Evolutionary conservation across 2,113 vertebrate genomes (phyloP), one percentile per base, ranked within the genome.

Genomic region (Ammodytes marinus): DNA sequence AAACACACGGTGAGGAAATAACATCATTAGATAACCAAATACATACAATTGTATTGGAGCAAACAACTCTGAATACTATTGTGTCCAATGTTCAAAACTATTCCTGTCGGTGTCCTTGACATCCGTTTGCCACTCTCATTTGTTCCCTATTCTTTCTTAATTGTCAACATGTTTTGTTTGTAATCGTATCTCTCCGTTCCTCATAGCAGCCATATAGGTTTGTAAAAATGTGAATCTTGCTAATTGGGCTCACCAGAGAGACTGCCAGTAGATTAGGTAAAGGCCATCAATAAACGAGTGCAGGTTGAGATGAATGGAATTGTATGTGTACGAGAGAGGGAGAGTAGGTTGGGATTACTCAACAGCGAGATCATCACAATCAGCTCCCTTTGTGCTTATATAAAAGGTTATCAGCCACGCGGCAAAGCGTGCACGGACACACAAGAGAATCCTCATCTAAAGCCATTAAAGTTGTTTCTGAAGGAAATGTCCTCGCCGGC

Each of bases 391-490:
- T 88, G 80, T 86, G 76, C 63, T 39, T 40, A 71, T 84, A 77
- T 69, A 83, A 82, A 92, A 88, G 85, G 85, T 90, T 88, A 85
- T 82, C 68, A 79, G 73, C 59, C 74, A 49, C 0, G 49, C 65
- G 69, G 37, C 47, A 11, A 45, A 39, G 17, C 1, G 4, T 8
- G 7, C 50, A 35, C 66, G 37, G 27, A 69, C 45, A 45, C 37
- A 54, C 58, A 66, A 50, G 79, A 27, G 8, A 19, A 35, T 77
- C 55, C 74, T 84, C 60, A 77, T 83, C 87, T 86, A 77, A 83
- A 89, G 87, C 80, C 79, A 90, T 93, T 92, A 87, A 87, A 90
- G 74, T 88, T 88, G 66, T 88, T 89, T 92, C 59, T 80, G 70
- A 65, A 42, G 77, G 58, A 87, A 76, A 60, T 59, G 64, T 87